Percentiles rank a stretch among this genome's conserved stretches.
Evolutionary conservation across 2,797 vertebrate genomes (phyloP).

Genomic region (Morus bassanus): DNA sequence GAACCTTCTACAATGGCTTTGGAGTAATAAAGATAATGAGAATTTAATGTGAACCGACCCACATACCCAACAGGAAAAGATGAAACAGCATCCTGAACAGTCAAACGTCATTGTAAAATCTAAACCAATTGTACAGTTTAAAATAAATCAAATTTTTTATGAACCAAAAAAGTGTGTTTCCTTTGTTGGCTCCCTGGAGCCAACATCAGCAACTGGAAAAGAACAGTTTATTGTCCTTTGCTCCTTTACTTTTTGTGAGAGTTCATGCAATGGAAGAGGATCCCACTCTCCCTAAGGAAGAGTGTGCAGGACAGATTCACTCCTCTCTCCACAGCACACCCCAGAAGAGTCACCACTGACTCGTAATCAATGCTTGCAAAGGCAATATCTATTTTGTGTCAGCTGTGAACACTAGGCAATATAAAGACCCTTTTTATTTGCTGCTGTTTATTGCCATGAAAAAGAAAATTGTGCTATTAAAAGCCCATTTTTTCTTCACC

Average conservation of each 20-base stretch:
- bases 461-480: constrained; percentile 4
- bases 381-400: background rate
- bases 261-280: background rate
- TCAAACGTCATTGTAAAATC: background rate
- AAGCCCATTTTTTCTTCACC: background rate
- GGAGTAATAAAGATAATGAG: background rate
- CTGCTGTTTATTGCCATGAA: background rate
- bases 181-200: background rate
- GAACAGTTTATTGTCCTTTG: background rate
- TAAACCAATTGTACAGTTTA: background rate
- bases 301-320: background rate
- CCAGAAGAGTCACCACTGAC: background rate
- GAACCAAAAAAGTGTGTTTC: background rate
- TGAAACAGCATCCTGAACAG: background rate
- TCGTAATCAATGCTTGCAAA: background rate
- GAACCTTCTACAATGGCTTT: background rate
- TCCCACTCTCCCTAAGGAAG: background rate
- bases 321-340: background rate
- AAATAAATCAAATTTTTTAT: background rate
- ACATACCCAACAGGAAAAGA: background rate
- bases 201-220: background rate
- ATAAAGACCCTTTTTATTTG: constrained; percentile 31
- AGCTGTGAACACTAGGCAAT: background rate
- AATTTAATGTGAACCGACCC: background rate
- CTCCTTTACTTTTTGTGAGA: background rate